Base-by-base conservation (phyloP, 2,797 vertebrate species). In the Molossus alvarezi region DNA sequence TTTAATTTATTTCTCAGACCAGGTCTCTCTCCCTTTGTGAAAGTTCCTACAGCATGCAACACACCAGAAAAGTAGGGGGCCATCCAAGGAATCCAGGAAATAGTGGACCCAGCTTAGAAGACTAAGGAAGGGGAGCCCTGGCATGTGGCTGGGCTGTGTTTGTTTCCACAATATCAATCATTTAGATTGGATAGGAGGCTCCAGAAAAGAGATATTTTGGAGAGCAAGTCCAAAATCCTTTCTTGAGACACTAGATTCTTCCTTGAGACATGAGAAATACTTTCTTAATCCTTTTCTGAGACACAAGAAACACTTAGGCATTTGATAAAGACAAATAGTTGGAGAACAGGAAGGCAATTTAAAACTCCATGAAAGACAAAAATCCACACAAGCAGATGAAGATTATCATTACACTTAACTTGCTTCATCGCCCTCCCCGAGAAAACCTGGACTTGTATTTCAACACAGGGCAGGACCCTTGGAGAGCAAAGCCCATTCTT, bases 351-450 rank as follows among this genome's bases (percentile, higher is more conserved):
- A 95, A 93, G 87, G 45, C 48, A 92, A 48, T 69, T 75, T 53
- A 76, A 93, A 96, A 91, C 33, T 71, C 90, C 37, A n/a, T 65
- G 77, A 45, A 92, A 95, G 65, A 41, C 64, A 67, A 65, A 95
- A 88, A 82, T 25, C 15, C 48, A 9, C 41, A 17, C 17, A 48
- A 45, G 25, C 18, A 11, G n/a, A 58, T 17, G 5, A 69, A 5
- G 29, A 18, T 17, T 71, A 51, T 62, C 12, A 23, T 20, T 57
- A 13, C 3, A 2, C 0, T 91, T 77, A 65, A 29, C 55, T 80
- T 33, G 48, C 84, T 62, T 13, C 5, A 48, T 87, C 12, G 62
- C 55, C 7, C 21, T 88, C 8, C 9, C 14, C 45, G 77, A 67
- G 51, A n/a, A 89, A 41, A 27, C 9, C 48, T 20, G 21, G 8